A percentile compares a stretch with the other conserved stretches of the same genome.
Evolutionary conservation across 2,888 invertebrate genomes (phyloP).

Genomic region (Cryptophagus acutangulus): DNA sequence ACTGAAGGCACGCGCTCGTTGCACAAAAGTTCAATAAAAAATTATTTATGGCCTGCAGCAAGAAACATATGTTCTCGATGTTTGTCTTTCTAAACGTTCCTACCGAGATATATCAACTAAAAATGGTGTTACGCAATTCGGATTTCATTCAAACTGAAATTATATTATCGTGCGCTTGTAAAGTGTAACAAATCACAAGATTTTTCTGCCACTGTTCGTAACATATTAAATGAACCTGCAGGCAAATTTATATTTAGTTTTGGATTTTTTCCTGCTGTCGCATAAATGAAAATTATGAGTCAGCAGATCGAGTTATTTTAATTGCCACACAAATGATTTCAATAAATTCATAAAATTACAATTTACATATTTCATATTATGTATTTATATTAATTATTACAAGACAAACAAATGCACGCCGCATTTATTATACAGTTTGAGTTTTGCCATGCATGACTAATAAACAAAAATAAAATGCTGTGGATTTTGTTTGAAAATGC

Average conservation of each 20-base stretch:
- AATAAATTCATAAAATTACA: neutral
- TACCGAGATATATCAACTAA: too few species aligned
- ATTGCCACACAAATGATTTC: constrained; percentile 1
- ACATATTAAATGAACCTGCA: too few species aligned
- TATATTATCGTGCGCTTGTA: too few species aligned
- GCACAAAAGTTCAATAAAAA: constrained; percentile 39
- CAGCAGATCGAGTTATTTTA: neutral
- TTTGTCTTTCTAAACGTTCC: constrained; percentile 27
- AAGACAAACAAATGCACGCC: too few species aligned
- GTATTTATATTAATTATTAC: too few species aligned
- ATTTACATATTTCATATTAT: constrained; percentile 1
- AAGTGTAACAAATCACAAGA: neutral
- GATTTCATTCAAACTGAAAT: too few species aligned
- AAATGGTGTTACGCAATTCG: too few species aligned
- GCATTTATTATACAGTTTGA: too few species aligned
- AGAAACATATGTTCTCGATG: constrained; percentile 41
- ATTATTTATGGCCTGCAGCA: constrained; percentile 43
- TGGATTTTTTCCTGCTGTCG: neutral
- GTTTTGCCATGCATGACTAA: neutral
- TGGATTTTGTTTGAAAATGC: too few species aligned
- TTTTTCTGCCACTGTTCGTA: neutral
- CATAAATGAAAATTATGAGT: neutral
- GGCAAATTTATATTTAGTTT: neutral
- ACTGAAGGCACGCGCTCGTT: constrained; percentile 43
- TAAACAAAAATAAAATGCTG: too few species aligned